phyloP scores from a whole-genome alignment of 2,888 invertebrate genomes.

The Tinea pellionella region DNA sequence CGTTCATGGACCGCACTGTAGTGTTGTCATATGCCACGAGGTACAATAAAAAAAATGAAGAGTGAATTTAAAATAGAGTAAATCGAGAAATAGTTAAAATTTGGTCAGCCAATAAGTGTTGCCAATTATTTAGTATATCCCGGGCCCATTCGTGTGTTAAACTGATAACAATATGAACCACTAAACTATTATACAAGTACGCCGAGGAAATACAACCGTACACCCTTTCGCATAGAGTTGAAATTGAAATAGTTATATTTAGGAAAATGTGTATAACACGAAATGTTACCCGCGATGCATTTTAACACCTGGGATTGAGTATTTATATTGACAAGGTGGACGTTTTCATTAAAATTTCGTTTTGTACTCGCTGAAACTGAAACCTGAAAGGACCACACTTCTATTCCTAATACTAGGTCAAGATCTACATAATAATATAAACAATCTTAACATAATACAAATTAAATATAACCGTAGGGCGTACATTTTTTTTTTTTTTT shows the following conservation, averaged over 20 bases:
- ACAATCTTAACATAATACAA: too few species aligned
- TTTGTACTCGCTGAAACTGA: not conserved
- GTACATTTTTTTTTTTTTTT: too few species aligned
- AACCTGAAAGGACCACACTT: not conserved
- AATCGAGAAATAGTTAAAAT: not conserved
- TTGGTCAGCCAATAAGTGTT: not conserved
- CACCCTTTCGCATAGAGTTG: not conserved
- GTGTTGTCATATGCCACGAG: too few species aligned
- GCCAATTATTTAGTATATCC: conserved; percentile 3
- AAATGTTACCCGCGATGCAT: not conserved
- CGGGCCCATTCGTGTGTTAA: conserved; percentile 4
- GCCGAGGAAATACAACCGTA: not conserved
- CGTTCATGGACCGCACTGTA: too few species aligned
- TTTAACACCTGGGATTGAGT: not conserved
- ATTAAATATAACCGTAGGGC: too few species aligned
- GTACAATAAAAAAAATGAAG: too few species aligned
- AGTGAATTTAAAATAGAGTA: not conserved
- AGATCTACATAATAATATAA: too few species aligned
- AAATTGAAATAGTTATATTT: not conserved
- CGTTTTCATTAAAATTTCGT: not conserved
- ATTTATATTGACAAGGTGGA: not conserved
- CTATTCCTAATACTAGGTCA: not conserved
- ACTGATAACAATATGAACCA: conserved; percentile 4
- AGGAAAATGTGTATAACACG: too few species aligned
- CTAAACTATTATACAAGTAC: not conserved